These are phyloP conservation scores for Euplagia quadripunctaria DNA, from an alignment of 2,888 invertebrate genomes.

Conservation along the genomic window DNA sequence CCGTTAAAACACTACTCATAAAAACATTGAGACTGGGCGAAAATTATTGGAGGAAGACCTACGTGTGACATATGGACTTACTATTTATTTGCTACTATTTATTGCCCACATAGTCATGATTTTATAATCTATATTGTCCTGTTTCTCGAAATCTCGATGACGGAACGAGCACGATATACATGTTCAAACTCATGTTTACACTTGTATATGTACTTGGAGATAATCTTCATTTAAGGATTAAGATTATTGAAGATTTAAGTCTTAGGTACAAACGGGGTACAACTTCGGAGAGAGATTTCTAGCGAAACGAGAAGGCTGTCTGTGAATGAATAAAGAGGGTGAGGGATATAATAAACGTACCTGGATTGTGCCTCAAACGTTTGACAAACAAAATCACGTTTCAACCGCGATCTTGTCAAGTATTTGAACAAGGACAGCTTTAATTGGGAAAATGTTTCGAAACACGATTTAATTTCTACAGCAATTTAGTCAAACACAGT, in stretches of 20 bases:
- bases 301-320: conserved; percentile 42
- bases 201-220: not conserved
- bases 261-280: conserved; percentile 48
- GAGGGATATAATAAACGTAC: conserved; percentile 37
- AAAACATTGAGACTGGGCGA: no score
- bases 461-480: conserved; percentile 27
- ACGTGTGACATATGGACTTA: no score
- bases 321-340: conserved; percentile 35
- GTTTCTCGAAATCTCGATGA: not conserved
- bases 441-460: conserved; percentile 50
- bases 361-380: conserved; percentile 41
- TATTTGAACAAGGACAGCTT: conserved; percentile 48
- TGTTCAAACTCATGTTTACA: not conserved
- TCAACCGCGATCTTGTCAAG: conserved; percentile 57
- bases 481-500: conserved; percentile 1
- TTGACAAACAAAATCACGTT: conserved; percentile 66
- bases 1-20: no score
- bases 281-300: conserved; percentile 44
- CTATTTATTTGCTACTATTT: no score
- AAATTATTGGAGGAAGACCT: no score
- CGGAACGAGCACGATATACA: not conserved
- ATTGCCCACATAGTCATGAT: not conserved
- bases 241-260: conserved; percentile 5
- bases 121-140: not conserved
- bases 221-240: conserved; percentile 8